Conservation (phyloP, 2,113 vertebrate genomes). For the Ctenomys sociabilis region DNA sequence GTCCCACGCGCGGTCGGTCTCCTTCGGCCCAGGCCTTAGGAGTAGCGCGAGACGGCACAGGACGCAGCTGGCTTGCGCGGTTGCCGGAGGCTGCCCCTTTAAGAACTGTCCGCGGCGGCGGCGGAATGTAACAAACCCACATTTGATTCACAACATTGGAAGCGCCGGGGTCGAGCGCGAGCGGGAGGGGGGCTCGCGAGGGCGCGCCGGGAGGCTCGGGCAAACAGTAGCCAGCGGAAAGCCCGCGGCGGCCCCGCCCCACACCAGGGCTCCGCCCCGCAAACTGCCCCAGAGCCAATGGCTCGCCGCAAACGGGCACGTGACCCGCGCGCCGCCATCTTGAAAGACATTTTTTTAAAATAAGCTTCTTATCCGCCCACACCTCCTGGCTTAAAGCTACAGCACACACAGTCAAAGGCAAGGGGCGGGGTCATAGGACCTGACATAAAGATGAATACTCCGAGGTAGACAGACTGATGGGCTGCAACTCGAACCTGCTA, state of each 20-base stretch:
- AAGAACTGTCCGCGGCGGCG: conserved; percentile 79
- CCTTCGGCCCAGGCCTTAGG: conserved; percentile 22
- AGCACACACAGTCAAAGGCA: background rate
- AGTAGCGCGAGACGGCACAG: conserved; percentile 55
- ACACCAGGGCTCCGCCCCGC: conserved; percentile 1
- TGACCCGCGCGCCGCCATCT: conserved; percentile 69
- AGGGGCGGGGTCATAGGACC: conserved; percentile 49
- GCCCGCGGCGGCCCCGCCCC: conserved; percentile 38
- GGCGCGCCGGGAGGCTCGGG: conserved; percentile 58
- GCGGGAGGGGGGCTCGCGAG: conserved; percentile 78
- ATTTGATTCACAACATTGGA: conserved; percentile 86
- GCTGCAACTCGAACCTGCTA: background rate
- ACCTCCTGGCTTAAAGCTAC: conserved; percentile 55
- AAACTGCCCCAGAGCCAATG: conserved; percentile 33
- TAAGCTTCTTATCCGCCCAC: background rate
- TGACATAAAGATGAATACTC: background rate
- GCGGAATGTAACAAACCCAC: conserved; percentile 80
- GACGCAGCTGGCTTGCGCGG: conserved; percentile 43
- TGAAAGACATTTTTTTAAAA: conserved; percentile 46
- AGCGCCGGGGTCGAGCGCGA: conserved; percentile 84
- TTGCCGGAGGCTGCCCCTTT: conserved; percentile 80
- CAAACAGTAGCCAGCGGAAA: conserved; percentile 50
- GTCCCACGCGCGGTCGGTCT: conserved; percentile 59
- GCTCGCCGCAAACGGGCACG: background rate
- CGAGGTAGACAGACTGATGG: background rate